Evolutionary conservation across 2,888 invertebrate genomes (phyloP).

Genomic region (Podabrus alpinus): DNA sequence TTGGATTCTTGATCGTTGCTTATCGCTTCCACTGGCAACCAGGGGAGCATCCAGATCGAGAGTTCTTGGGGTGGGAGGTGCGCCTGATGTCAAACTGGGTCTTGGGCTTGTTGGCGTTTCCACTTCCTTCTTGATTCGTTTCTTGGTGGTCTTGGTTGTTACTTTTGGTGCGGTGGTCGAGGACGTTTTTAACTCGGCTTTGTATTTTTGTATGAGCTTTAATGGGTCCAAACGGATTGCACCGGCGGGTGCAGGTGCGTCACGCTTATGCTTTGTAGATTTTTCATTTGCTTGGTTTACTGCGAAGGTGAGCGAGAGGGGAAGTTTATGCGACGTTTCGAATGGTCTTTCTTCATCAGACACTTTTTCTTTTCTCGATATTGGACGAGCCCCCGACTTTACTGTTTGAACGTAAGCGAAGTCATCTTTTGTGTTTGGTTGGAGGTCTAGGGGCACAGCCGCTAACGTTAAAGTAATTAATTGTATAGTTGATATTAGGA

Average conservation of each 20-base stretch:
- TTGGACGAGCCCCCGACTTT: constrained; percentile 47
- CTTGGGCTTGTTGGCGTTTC: constrained; percentile 58
- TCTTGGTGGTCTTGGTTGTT: constrained; percentile 22
- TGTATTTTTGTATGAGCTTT: constrained; percentile 47
- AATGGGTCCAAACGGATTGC: constrained; percentile 49
- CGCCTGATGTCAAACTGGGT: constrained; percentile 62
- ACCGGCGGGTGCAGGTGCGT: constrained; percentile 53
- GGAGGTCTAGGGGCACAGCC: constrained; percentile 66
- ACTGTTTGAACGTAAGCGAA: constrained; percentile 66
- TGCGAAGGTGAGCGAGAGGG: constrained; percentile 54
- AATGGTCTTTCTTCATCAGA: constrained; percentile 55
- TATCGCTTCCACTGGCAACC: constrained; percentile 69
- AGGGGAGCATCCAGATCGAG: constrained; percentile 53
- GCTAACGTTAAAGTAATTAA: constrained; percentile 30
- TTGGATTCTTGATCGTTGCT: constrained; percentile 73
- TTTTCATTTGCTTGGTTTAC: constrained; percentile 44
- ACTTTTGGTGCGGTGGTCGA: constrained; percentile 33
- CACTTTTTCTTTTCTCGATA: constrained; percentile 48
- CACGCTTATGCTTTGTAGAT: constrained; percentile 36
- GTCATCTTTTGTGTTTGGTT: constrained; percentile 68
- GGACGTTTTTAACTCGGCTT: constrained; percentile 43
- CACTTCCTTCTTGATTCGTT: constrained; percentile 44
- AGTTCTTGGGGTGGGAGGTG: constrained; percentile 50
- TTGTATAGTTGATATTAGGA: constrained; percentile 34
- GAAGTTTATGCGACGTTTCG: constrained; percentile 75